These are phyloP conservation scores for Alosa alosa DNA, from an alignment of 2,113 vertebrate genomes.

Conservation along the genomic window DNA sequence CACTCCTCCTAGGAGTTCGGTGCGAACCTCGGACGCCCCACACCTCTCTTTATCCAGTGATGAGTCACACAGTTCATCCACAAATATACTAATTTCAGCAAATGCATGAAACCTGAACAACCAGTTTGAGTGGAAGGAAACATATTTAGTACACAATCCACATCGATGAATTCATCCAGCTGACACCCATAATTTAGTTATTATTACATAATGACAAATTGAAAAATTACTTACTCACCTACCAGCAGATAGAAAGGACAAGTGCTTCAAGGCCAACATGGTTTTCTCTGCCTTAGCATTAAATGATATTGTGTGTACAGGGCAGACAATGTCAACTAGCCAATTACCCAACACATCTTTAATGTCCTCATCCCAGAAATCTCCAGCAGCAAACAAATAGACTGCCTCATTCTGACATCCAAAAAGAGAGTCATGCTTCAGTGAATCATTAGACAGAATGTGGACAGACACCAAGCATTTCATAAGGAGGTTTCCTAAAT, in stretches of 20 bases:
- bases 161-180: background rate
- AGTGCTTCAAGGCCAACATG: slow-evolving; percentile 67
- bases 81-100: slow-evolving; percentile 57
- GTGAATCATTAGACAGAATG: background rate
- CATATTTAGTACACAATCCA: background rate
- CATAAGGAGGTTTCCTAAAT: background rate
- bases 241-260: slow-evolving; percentile 64
- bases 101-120: slow-evolving; percentile 74
- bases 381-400: slow-evolving; percentile 76
- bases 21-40: slow-evolving; percentile 42
- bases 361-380: slow-evolving; percentile 55
- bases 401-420: slow-evolving; percentile 70
- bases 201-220: background rate
- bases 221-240: slow-evolving; percentile 65
- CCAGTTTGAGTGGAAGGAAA: background rate
- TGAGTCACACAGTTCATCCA: slow-evolving; percentile 33
- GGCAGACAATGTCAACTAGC: slow-evolving; percentile 48
- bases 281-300: slow-evolving; percentile 72
- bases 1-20: slow-evolving; percentile 61
- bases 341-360: slow-evolving; percentile 61
- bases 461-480: background rate
- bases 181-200: background rate
- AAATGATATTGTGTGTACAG: slow-evolving; percentile 73
- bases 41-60: slow-evolving; percentile 49
- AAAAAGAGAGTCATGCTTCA: background rate